Base-by-base conservation (phyloP, 2,797 vertebrate species). In the Garrulus glandarius region DNA sequence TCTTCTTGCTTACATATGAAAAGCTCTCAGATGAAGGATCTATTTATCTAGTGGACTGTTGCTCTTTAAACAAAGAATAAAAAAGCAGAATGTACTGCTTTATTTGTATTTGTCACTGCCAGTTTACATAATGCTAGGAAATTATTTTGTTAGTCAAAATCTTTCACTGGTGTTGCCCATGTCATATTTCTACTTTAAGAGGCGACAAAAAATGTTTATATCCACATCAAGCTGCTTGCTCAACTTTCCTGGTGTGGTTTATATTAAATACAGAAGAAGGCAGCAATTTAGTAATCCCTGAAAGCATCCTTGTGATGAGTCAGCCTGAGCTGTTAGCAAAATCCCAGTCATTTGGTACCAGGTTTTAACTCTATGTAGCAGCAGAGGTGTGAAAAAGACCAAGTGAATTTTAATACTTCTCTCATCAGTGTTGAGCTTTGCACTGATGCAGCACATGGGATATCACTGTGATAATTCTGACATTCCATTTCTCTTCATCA, bases 221-320 rank as follows among this genome's bases (percentile, higher is more conserved):
- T 10, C 37, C 61, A 70, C 53, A 95, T 84, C 72, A 87, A 64
- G 44, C 46, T 1, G 0, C 88, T 91, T 97, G 70, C 78, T 84
- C 89, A 92, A 92, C 36, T 93, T 94, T 84, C 84, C 64, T 84
- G 63, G 37, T 41, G 74, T 80, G 92, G 90, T 79, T 97, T 92
- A 84, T 87, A 87, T 52, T 60, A 89, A 93, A 89, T 56, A 91
- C 34, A 93, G 84, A 95, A 89, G 86, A 86, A 65, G n/a, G 60
- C 82, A 91, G 11, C 56, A 83, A 93, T 16, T 43, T 61, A 91
- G 87, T 87, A 95, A 95, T 81, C 69, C 79, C 87, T 89, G 71
- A 93, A 93, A 96, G 78, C 72, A 92, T 69, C 60, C 36, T 53
- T 41, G 36, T 41, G 55, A 91, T 96, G 89, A 95, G 63, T 96